These are phyloP conservation scores for Reticulitermes speratus DNA, from an alignment of 1,140 invertebrate species.

Conservation along the genomic window DNA sequence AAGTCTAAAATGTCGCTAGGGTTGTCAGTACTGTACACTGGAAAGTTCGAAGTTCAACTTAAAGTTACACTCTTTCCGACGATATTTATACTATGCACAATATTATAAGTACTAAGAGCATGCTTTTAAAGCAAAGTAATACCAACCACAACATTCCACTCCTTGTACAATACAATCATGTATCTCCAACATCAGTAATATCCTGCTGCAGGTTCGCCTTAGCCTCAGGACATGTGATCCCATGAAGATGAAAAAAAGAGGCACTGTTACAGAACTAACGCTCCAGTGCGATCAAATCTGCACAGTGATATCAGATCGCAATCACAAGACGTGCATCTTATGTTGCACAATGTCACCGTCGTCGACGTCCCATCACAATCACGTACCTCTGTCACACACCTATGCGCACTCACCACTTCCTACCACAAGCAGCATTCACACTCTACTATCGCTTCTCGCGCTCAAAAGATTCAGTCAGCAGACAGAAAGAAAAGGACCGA, in stretches of 20 bases:
- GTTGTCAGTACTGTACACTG: no score
- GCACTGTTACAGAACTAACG: not conserved
- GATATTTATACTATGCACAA: no score
- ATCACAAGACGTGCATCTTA: no score
- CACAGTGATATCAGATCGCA: no score
- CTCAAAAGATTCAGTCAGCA: no score
- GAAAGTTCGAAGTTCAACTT: no score
- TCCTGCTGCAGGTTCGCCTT: not conserved
- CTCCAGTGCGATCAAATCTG: no score
- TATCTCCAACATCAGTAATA: not conserved
- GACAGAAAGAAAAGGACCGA: no score
- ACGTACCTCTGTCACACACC: not conserved
- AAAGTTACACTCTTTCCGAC: no score
- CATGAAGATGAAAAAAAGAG: not conserved
- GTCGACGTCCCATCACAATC: no score
- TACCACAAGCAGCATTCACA: not conserved
- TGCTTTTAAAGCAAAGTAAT: not conserved
- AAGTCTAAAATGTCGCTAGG: no score
- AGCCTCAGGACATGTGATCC: not conserved
- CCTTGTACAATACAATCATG: not conserved
- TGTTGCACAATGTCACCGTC: not conserved
- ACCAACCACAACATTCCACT: not conserved
- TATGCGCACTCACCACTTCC: not conserved
- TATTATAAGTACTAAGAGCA: no score
- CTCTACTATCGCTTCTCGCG: not conserved